A percentile compares a stretch with the other conserved stretches of the same genome.
phyloP scores from a whole-genome alignment of 2,888 invertebrate genomes.

The Drosophila nigricruria region DNA sequence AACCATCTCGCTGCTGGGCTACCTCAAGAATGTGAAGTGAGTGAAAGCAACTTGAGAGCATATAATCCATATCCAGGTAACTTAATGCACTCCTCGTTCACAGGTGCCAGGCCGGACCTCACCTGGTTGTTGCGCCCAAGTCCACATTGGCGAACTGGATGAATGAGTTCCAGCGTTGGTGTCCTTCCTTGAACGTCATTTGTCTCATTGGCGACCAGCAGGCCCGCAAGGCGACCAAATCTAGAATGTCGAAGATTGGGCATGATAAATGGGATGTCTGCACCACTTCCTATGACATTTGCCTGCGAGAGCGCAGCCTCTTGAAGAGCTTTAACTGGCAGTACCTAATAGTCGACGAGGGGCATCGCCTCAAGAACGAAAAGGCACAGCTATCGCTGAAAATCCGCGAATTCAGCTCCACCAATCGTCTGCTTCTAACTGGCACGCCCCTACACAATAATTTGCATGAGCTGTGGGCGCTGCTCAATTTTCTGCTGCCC shows the following conservation, averaged over 20 bases:
- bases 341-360: conserved; percentile 99
- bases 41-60: conserved; percentile 35
- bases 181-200: conserved; percentile 95
- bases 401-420: conserved; percentile 97
- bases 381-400: conserved; percentile 99
- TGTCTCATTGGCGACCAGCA: conserved; percentile 98
- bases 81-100: neutral
- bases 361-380: conserved; percentile 99
- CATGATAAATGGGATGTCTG: conserved; percentile 99
- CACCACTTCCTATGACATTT: conserved; percentile 99
- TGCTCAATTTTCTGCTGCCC: conserved; percentile 98
- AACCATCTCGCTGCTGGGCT: conserved; percentile 98
- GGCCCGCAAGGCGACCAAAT: conserved; percentile 94
- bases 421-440: conserved; percentile 96
- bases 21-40: conserved; percentile 95
- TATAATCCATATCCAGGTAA: neutral
- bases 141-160: conserved; percentile 99
- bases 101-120: conserved; percentile 95
- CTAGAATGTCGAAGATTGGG: conserved; percentile 96
- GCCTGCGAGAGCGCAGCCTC: conserved; percentile 96
- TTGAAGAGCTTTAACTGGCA: conserved; percentile 99
- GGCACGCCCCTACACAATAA: conserved; percentile 99
- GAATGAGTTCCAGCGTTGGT: conserved; percentile 99
- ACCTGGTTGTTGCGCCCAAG: conserved; percentile 99
- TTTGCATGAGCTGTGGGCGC: conserved; percentile 98